Evolutionary conservation across 2,113 vertebrate species (phyloP).

Genomic region (Limnothrissa miodon): DNA sequence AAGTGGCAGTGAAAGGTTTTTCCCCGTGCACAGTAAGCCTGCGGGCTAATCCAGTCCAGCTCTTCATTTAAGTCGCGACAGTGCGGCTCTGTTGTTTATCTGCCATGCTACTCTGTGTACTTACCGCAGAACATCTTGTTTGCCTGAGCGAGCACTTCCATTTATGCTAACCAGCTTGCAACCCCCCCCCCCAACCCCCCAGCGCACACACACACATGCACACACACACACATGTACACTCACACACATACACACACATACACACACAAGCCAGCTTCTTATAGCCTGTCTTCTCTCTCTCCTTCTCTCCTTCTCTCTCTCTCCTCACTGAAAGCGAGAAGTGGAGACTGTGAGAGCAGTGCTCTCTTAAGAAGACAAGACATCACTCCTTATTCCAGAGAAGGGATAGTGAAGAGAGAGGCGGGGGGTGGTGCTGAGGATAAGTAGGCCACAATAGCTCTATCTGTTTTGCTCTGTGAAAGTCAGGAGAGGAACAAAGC

Average conservation of each 20-base stretch:
- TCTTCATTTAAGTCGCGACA: not conserved
- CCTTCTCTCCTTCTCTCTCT: not conserved
- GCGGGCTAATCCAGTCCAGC: not conserved
- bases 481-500: slow-evolving; percentile 49
- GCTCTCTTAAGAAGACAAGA: slow-evolving; percentile 64
- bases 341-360: slow-evolving; percentile 43
- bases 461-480: slow-evolving; percentile 58
- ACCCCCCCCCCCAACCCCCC: not conserved
- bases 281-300: not conserved
- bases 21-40: not conserved
- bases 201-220: too few species aligned
- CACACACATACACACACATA: too few species aligned
- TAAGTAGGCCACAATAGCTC: slow-evolving; percentile 62
- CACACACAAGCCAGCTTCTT: not conserved
- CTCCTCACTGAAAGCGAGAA: slow-evolving; percentile 5
- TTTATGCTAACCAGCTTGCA: not conserved
- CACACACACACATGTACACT: too few species aligned
- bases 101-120: not conserved
- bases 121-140: not conserved
- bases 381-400: slow-evolving; percentile 65
- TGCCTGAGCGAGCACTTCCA: not conserved
- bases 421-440: slow-evolving; percentile 24
- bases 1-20: slow-evolving; percentile 8
- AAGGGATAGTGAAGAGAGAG: slow-evolving; percentile 43
- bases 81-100: not conserved